Evolutionary conservation across 92 coral and sea anemone genomes (phyloP), one percentile per base, ranked within the genome.

Genomic region (Meandrina meandrites): DNA sequence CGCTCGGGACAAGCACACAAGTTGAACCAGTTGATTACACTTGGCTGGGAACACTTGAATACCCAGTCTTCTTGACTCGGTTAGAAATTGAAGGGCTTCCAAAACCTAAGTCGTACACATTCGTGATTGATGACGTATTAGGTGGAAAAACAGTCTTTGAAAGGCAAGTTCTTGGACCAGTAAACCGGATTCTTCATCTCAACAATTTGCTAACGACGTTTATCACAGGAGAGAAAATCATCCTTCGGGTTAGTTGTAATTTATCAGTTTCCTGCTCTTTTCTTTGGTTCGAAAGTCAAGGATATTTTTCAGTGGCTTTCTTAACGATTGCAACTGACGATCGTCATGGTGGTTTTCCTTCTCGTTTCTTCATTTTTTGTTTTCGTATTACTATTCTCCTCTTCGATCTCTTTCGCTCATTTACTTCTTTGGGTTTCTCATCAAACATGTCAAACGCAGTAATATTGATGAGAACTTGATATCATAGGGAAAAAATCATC

Each of bases 1-100:
- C 92, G 10, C 66, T 60, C 8, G 22, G 30, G 4, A 51, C 74
- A 27, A 69, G 45, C 45, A n/a, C 37, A 47, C 85, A 81, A 8
- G 54, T 53, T 37, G 85, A 78, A 5, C 54, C 58, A 45, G 37
- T n/a, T 40, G 68, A 78, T 30, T 90, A 90, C 79, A 81, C 82
- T 24, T 42, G 36, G 8, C 17, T 86, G 47, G 85, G 80, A 27
- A 60, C 83, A 31, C 70, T 68, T 54, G 40, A 27, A 31, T 82
- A 82, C 57, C 36, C 76, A 15, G 86, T 90, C 48, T 17, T 57
- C 34, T 21, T 90, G 66, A 67, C 24, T 28, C 30, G 40, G 21
- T 12, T 90, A 10, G 85, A 88, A 58, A 79, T 90, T 16, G 88
- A 78, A 45, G 89, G 89, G 31, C 93, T 90, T 37, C 84, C 86